Evolutionary conservation across 1,140 invertebrate genomes (phyloP).

Genomic region (Macrostomum lignano): DNA sequence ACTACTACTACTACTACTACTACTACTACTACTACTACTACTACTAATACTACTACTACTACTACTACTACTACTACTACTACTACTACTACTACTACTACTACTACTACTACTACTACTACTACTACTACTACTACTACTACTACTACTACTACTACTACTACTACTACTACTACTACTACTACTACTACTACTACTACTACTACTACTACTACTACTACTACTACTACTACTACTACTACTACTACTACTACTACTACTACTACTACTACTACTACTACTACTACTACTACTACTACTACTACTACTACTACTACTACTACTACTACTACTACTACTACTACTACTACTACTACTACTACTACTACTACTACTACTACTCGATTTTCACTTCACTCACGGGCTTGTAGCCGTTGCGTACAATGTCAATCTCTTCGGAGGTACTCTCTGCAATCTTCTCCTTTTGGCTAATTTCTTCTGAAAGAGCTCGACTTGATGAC

Average conservation of each 20-base stretch:
- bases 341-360: conserved; percentile 4
- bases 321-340: conserved; percentile 2
- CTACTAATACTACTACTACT: no score
- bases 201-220: no score
- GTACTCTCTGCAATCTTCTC: conserved; percentile 24
- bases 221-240: conserved; percentile 8
- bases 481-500: conserved; percentile 50
- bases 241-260: conserved; percentile 8
- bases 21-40: no score
- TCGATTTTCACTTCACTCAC: no score
- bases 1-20: conserved; percentile 8
- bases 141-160: no score
- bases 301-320: conserved; percentile 3
- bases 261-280: conserved; percentile 4
- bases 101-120: conserved; percentile 5
- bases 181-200: no score
- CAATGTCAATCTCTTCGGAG: conserved; percentile 21
- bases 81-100: conserved; percentile 7
- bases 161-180: no score
- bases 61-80: conserved; percentile 7
- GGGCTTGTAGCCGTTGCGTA: conserved; percentile 23
- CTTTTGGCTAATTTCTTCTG: conserved; percentile 33
- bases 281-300: conserved; percentile 4
- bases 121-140: no score
- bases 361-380: no score